Percentiles rank a stretch among this genome's conserved stretches.
phyloP scores from a whole-genome alignment of 2,888 invertebrate species.

The Aleiodes testaceus region DNA sequence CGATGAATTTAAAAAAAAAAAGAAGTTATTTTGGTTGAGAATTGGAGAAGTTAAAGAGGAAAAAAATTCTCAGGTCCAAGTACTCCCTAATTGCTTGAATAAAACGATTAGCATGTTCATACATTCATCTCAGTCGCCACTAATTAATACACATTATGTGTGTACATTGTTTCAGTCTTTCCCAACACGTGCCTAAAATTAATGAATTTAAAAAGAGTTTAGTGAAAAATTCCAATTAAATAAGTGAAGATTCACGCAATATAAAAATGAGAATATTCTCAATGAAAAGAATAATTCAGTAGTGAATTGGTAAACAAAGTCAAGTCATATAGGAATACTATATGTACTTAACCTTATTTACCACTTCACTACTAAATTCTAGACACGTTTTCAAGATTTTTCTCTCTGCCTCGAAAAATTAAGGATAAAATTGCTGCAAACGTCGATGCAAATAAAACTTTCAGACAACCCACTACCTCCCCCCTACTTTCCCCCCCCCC shows the following conservation, averaged over 20 bases:
- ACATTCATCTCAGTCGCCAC: constrained; percentile 26
- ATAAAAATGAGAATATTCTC: too few relatives aligned
- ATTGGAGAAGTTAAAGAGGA: too few relatives aligned
- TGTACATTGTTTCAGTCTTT: too few relatives aligned
- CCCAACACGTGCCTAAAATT: not conserved
- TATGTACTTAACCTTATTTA: too few relatives aligned
- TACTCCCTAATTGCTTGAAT: constrained; percentile 59
- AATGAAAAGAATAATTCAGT: too few relatives aligned
- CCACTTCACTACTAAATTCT: too few relatives aligned
- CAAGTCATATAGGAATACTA: too few relatives aligned
- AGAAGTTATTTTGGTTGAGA: too few relatives aligned
- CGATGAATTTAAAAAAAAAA: too few relatives aligned
- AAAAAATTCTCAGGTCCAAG: constrained; percentile 46
- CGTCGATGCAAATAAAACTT: constrained; percentile 50
- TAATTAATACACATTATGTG: not conserved
- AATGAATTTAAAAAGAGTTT: not conserved
- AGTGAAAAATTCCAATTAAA: not conserved
- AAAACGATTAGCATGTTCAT: constrained; percentile 56
- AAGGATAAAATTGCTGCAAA: not conserved
- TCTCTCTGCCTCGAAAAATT: not conserved
- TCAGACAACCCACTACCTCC: not conserved
- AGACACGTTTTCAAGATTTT: not conserved
- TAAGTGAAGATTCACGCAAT: not conserved
- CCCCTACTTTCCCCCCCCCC: too few relatives aligned
- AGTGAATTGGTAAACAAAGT: too few relatives aligned